phyloP scores from a whole-genome alignment of 2,888 invertebrate genomes.

The Tanytarsus gracilentus region DNA sequence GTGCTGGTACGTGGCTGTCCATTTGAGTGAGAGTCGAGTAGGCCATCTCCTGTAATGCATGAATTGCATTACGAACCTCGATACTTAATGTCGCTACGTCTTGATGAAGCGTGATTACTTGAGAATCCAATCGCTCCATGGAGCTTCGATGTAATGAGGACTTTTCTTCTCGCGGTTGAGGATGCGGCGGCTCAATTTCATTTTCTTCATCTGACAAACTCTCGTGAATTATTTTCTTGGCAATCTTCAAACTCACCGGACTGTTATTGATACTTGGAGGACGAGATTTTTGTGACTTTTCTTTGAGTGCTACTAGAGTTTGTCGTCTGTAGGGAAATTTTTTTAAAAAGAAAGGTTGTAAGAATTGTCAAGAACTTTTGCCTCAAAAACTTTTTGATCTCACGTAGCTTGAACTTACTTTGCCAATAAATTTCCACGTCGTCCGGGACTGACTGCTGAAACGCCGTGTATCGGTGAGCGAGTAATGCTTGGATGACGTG shows the following conservation, averaged over 20 bases:
- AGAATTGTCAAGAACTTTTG: too few species aligned
- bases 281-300: slow-evolving; percentile 36
- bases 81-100: slow-evolving; percentile 77
- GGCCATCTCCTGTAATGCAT: slow-evolving; percentile 73
- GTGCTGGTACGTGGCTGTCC: slow-evolving; percentile 57
- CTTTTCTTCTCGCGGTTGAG: slow-evolving; percentile 39
- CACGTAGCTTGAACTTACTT: slow-evolving; percentile 37
- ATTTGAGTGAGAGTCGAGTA: slow-evolving; percentile 46
- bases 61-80: slow-evolving; percentile 75
- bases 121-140: slow-evolving; percentile 70
- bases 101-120: slow-evolving; percentile 72
- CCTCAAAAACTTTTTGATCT: slow-evolving; percentile 19
- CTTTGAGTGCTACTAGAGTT: slow-evolving; percentile 15
- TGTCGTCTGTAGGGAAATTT: slow-evolving; percentile 17
- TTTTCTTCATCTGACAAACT: slow-evolving; percentile 12
- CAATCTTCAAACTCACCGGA: slow-evolving; percentile 12
- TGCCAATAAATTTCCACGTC: slow-evolving; percentile 56
- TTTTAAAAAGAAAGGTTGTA: not conserved
- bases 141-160: slow-evolving; percentile 35
- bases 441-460: slow-evolving; percentile 47
- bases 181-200: slow-evolving; percentile 42
- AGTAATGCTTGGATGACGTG: slow-evolving; percentile 51
- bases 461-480: slow-evolving; percentile 48
- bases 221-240: not conserved
- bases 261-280: slow-evolving; percentile 31